These are phyloP conservation scores for Liparis tanakae DNA, from an alignment of 2,797 vertebrate species.

Conservation along the genomic window DNA sequence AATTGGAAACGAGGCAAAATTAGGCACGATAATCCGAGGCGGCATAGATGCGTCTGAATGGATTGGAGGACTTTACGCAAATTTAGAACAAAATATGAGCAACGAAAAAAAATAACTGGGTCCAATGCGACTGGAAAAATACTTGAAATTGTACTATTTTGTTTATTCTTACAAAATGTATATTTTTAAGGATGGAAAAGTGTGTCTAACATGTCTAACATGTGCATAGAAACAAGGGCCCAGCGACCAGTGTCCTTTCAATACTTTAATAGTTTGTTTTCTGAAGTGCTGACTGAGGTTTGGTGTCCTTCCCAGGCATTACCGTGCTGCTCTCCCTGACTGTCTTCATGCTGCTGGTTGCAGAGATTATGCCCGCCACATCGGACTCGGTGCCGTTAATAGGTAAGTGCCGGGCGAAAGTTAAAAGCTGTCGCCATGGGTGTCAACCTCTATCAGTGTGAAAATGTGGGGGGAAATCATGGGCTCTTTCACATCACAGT, in stretches of 20 bases:
- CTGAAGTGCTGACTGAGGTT: constrained; percentile 25
- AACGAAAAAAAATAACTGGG: not conserved
- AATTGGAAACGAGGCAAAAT: constrained; percentile 3
- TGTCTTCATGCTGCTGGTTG: constrained; percentile 96
- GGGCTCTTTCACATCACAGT: constrained; percentile 17
- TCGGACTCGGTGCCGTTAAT: constrained; percentile 96
- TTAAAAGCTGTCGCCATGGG: constrained; percentile 18
- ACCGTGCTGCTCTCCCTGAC: constrained; percentile 94
- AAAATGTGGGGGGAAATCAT: constrained; percentile 9
- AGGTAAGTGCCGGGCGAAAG: constrained; percentile 82
- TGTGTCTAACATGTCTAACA: not conserved
- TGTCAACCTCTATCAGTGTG: constrained; percentile 30
- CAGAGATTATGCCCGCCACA: constrained; percentile 96
- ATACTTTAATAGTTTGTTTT: constrained; percentile 6
- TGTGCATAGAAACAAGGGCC: not conserved
- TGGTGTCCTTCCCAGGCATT: constrained; percentile 84
- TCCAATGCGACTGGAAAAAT: not conserved
- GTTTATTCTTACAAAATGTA: not conserved
- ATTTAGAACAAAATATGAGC: constrained; percentile 4
- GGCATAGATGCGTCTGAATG: not conserved
- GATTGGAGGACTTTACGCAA: not conserved
- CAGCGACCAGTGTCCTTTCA: constrained; percentile 7
- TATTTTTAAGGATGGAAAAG: not conserved
- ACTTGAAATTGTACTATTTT: not conserved
- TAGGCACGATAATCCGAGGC: not conserved